Evolutionary conservation across 1,140 invertebrate genomes (phyloP), one percentile per base, ranked within the genome.

Genomic region (Mercenaria mercenaria): DNA sequence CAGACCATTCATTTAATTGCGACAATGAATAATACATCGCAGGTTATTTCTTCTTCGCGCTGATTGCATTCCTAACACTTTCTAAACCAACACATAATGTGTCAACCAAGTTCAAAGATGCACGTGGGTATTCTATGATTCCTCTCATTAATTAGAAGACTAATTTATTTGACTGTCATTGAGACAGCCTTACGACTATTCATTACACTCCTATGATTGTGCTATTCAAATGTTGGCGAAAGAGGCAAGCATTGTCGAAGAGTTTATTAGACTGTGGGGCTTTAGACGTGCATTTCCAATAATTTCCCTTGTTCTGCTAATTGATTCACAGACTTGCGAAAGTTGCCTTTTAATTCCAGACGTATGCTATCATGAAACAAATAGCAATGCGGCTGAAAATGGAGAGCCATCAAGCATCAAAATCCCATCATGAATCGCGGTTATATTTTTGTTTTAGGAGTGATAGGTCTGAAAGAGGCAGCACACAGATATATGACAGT

Each of bases 161-260:
- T 82, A 82, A 82, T 82, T 82, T 67, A 64, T 82, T 37, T 82
- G 11, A 43, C 50, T 82, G 80, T 82, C 80, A 82, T 64, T 20
- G n/a, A 56, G 41, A 56, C 41, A 41, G 1, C 29, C n/a, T 20
- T 23, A 34, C n/a, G 41, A 82, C 43, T 64, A 82, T 82, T 64
- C 80, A 82, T 82, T 67, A 47, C 59, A 1, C 59, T 82, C 80
- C 23, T 1, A 56, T 37, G 80, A 82, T n/a, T 18, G 6, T 67
- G 13, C 47, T 56, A 79, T 79, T 79, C 76, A 79, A 56, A 79
- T 56, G 43, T 37, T 18, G 23, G 43, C n/a, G 29, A 37, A 50
- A 13, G 76, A 76, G 39, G 76, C 13, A 11, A 34, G 47, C 10
- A 15, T 59, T 79, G 56, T 79, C 56, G 50, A 79, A 79, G n/a